Percentiles rank a stretch among this genome's conserved stretches.
phyloP scores from a whole-genome alignment of 2,888 invertebrate species.

The Augiades crinisus region DNA sequence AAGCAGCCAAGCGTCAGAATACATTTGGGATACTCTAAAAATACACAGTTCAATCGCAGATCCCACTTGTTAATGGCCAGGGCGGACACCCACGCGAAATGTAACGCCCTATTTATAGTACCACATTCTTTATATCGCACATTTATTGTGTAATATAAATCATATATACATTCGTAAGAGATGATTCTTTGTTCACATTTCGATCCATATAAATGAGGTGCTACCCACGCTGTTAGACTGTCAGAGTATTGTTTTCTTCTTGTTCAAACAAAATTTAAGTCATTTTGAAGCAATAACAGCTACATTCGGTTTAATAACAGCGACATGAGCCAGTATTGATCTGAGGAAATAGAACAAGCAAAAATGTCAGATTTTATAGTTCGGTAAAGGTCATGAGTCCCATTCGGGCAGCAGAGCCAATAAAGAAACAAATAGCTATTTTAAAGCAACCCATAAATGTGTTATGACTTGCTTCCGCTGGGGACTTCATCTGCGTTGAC shows the following conservation, averaged over 20 bases:
- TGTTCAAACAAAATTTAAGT: not conserved
- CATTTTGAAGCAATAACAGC: not conserved
- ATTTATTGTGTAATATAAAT: not conserved
- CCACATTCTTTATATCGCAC: not conserved
- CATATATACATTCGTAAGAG: not conserved
- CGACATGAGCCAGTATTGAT: not conserved
- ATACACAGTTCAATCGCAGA: constrained; percentile 6
- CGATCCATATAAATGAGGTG: too few relatives aligned
- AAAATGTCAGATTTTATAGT: not conserved
- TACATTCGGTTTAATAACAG: not conserved
- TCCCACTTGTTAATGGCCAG: constrained; percentile 6
- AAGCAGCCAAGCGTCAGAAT: constrained; percentile 4
- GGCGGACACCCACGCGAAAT: constrained; percentile 4
- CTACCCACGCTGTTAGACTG: too few relatives aligned
- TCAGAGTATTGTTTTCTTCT: too few relatives aligned
- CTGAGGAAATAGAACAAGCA: not conserved
- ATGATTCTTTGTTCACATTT: not conserved
- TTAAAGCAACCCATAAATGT: too few relatives aligned
- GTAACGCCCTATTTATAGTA: constrained; percentile 2
- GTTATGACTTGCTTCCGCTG: too few relatives aligned
- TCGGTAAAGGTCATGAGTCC: not conserved
- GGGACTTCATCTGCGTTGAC: too few relatives aligned
- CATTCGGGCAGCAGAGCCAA: not conserved
- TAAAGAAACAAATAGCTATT: not conserved
- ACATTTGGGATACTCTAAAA: constrained; percentile 15